Evolutionary conservation across 2,113 vertebrate genomes (phyloP).

Genomic region (Epinephelus lanceolatus): DNA sequence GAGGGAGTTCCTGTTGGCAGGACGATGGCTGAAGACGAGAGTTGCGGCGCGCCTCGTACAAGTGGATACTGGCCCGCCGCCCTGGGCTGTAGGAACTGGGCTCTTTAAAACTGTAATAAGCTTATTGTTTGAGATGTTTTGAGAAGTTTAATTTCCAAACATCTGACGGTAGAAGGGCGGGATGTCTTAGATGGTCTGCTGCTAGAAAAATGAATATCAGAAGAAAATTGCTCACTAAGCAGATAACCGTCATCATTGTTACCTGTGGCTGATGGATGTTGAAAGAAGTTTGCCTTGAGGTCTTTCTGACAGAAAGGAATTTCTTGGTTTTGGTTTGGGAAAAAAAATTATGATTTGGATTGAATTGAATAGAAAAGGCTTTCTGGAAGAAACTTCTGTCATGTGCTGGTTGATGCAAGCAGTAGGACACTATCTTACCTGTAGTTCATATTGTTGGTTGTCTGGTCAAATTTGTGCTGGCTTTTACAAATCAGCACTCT

Average conservation of each 20-base stretch:
- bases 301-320: too few relatives aligned
- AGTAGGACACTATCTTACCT: not conserved
- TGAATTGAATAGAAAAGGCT: too few relatives aligned
- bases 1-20: slow-evolving; percentile 82
- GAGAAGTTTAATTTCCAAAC: slow-evolving; percentile 30
- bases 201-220: not conserved
- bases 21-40: slow-evolving; percentile 60
- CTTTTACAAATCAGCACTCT: too few relatives aligned
- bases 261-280: not conserved
- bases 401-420: not conserved
- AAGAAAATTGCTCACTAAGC: slow-evolving; percentile 12
- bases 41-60: slow-evolving; percentile 29
- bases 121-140: slow-evolving; percentile 64
- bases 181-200: slow-evolving; percentile 15
- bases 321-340: too few relatives aligned
- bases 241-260: not conserved
- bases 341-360: too few relatives aligned
- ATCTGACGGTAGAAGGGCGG: slow-evolving; percentile 13
- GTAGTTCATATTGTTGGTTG: not conserved
- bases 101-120: slow-evolving; percentile 49
- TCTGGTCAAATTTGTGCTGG: not conserved
- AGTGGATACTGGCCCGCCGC: slow-evolving; percentile 52
- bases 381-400: too few relatives aligned
- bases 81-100: slow-evolving; percentile 53
- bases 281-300: too few relatives aligned